phyloP scores from a whole-genome alignment of 2,113 vertebrate species.

The Nothoprocta pentlandii region DNA sequence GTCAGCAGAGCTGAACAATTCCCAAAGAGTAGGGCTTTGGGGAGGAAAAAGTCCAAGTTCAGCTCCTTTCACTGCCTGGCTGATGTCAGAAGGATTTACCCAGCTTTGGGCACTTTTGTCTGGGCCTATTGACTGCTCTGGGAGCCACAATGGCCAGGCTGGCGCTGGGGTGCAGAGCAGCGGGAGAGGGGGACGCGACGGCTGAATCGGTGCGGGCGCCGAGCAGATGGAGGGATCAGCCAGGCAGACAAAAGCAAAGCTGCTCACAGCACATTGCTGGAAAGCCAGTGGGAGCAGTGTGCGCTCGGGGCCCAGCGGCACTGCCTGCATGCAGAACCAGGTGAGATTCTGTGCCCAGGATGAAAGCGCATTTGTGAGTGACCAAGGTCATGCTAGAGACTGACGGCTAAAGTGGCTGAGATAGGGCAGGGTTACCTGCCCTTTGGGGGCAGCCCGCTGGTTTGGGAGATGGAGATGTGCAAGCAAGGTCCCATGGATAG shows the following conservation, averaged over 20 bases:
- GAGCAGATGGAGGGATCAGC: constrained; percentile 80
- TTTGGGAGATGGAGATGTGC: neutral
- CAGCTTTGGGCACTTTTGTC: constrained; percentile 80
- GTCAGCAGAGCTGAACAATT: constrained; percentile 60
- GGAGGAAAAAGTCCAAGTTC: constrained; percentile 61
- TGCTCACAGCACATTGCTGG: constrained; percentile 80
- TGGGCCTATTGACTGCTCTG: constrained; percentile 68
- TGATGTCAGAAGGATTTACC: constrained; percentile 81
- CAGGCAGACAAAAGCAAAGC: constrained; percentile 80
- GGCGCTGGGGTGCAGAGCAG: constrained; percentile 40
- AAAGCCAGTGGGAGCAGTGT: constrained; percentile 71
- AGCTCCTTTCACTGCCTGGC: constrained; percentile 70
- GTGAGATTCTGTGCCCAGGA: neutral
- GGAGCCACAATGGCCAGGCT: constrained; percentile 73
- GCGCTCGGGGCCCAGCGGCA: neutral
- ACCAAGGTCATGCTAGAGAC: neutral
- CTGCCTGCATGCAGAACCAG: constrained; percentile 22
- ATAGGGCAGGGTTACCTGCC: neutral
- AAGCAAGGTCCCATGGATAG: neutral
- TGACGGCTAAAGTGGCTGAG: neutral
- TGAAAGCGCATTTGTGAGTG: neutral
- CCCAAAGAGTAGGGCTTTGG: neutral
- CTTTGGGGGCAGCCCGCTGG: neutral
- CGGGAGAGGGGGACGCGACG: neutral
- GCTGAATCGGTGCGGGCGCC: constrained; percentile 73